Conservation (phyloP, 2,113 vertebrate species). For the Silurus glanis region DNA sequence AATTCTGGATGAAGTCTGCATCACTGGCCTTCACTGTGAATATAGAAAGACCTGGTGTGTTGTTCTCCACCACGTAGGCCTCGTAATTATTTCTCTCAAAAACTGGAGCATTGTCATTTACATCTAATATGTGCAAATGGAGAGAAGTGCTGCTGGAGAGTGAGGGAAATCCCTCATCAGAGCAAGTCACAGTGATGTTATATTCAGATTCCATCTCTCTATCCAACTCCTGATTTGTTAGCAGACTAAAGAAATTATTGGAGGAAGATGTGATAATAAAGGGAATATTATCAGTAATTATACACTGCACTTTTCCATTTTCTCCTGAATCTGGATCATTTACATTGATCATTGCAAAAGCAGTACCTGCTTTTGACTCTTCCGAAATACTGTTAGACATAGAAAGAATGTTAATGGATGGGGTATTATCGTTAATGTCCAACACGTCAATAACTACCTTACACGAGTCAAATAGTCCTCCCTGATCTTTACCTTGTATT, state of each 20-base stretch:
- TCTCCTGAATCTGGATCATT: too few relatives aligned
- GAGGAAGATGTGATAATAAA: too few relatives aligned
- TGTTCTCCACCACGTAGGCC: slow-evolving; percentile 70
- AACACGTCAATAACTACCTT: slow-evolving; percentile 72
- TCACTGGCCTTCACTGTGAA: slow-evolving; percentile 68
- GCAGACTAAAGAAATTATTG: too few relatives aligned
- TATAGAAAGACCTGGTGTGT: slow-evolving; percentile 67
- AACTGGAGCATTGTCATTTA: slow-evolving; percentile 59
- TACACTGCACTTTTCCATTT: too few relatives aligned
- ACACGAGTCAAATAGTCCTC: slow-evolving; percentile 62
- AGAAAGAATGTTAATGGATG: slow-evolving; percentile 60
- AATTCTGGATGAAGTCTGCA: slow-evolving; percentile 37
- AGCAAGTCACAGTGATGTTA: too few relatives aligned
- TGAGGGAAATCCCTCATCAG: too few relatives aligned
- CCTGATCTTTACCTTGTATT: slow-evolving; percentile 74
- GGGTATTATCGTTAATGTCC: slow-evolving; percentile 66
- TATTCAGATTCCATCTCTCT: too few relatives aligned
- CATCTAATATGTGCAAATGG: too few relatives aligned
- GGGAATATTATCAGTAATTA: too few relatives aligned
- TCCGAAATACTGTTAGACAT: slow-evolving; percentile 58
- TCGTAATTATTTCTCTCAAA: slow-evolving; percentile 71
- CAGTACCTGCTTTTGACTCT: slow-evolving; percentile 32
- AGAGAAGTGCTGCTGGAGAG: too few relatives aligned
- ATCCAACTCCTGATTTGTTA: too few relatives aligned
- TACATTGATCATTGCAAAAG: too few relatives aligned